Percentiles rank a stretch among this genome's conserved stretches.
Conservation (phyloP, 92 coral and sea anemone genomes). For the Parazoanthus atlanticus region DNA sequence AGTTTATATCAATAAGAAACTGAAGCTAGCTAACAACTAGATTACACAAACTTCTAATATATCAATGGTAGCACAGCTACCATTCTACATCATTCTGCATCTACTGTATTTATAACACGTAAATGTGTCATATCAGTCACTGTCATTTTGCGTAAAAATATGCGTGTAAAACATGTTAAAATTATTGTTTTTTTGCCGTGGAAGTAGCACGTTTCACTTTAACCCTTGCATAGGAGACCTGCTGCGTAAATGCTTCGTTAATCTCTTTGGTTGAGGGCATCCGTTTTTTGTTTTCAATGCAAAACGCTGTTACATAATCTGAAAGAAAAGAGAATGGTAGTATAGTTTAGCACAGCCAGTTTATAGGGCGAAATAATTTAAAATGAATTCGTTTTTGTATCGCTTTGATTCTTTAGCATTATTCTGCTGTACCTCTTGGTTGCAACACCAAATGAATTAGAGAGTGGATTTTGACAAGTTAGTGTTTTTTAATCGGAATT, state of each 20-base stretch:
- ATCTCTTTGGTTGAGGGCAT: conserved; percentile 12
- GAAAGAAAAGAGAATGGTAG: conserved; percentile 12
- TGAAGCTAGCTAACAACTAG: neutral
- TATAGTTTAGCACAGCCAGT: conserved; percentile 15
- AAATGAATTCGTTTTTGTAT: neutral
- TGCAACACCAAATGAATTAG: conserved; percentile 1
- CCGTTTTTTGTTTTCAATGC: conserved; percentile 18
- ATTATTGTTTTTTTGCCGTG: neutral
- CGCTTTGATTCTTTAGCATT: neutral
- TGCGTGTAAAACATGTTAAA: neutral
- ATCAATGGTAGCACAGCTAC: neutral
- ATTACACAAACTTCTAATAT: neutral
- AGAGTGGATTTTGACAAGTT: neutral
- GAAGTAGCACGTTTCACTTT: neutral
- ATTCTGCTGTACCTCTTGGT: neutral
- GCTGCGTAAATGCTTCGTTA: conserved; percentile 8
- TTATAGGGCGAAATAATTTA: neutral
- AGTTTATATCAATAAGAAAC: neutral
- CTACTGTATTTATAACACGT: conserved; percentile 5
- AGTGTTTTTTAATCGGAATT: neutral
- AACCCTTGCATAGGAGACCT: conserved; percentile 10
- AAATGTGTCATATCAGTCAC: neutral
- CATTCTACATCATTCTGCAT: neutral
- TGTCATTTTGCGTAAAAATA: neutral
- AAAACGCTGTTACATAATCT: conserved; percentile 29